Evolutionary conservation across 2,797 vertebrate genomes (phyloP), one percentile per base, ranked within the genome.

Genomic region (Borostomias antarcticus): DNA sequence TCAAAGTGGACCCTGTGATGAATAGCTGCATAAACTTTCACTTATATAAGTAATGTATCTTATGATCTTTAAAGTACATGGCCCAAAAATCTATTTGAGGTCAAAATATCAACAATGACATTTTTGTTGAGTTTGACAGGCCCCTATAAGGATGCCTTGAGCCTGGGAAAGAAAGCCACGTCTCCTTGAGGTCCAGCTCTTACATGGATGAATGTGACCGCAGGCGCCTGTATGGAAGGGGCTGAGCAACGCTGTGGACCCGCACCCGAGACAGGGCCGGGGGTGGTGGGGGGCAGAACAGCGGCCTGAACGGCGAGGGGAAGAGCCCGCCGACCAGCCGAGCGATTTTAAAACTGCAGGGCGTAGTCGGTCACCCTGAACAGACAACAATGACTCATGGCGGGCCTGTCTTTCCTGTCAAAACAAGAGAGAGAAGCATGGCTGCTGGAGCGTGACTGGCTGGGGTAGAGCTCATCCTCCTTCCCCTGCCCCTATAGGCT

Each of bases 361-460:
- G 45, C 65, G n/a, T n/a, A n/a, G n/a, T n/a, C n/a, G 72, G 45
- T 78, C 71, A 47, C 52, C 77, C 71, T 56, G 75, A 77, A 73
- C 80, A 56, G 67, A 75, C 69, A 63, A 47, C 67, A 68, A 47
- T 48, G 60, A 73, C 69, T 69, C 56, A 50, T 17, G 29, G 64
- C 43, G 11, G 43, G 52, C 45, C 11, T 64, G 70, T 64, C 29
- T 25, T 45, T 58, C 28, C 62, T 81, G 78, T 81, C 77, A 83
- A 70, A 83, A 75, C 64, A 79, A 75, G 52, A 58, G 54, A 47
- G 5, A 21, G 33, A 25, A 57, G 54, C 6, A 50, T 19, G 43
- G 19, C 62, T 59, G 10, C 62, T 47, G 71, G 30, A 40, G 62
- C 65, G 25, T 72, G 68, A 68, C 50, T 62, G 62, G 51, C 59